A percentile compares a stretch with the other conserved stretches of the same genome.
These are phyloP conservation scores for Prenolepis imparis DNA, from an alignment of 2,888 invertebrate genomes.

Conservation along the genomic window DNA sequence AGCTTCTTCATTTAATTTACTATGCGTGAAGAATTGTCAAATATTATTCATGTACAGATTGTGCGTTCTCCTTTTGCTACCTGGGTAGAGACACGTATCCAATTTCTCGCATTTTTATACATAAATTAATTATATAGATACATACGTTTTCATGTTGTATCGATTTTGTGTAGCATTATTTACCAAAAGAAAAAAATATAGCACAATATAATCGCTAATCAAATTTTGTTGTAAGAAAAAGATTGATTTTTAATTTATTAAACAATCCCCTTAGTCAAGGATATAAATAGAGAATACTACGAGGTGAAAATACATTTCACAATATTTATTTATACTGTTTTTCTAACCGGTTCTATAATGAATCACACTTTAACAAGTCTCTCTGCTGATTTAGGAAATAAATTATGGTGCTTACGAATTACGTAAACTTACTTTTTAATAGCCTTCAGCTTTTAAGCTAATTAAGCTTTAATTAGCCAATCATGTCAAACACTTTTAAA, in stretches of 20 bases:
- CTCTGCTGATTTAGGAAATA: background rate
- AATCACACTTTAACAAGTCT: background rate
- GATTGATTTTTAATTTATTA: background rate
- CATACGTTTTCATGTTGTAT: background rate
- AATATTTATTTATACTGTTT: background rate
- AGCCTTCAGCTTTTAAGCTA: background rate
- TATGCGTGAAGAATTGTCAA: no score
- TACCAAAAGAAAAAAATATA: background rate
- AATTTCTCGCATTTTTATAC: background rate
- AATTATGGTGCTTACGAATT: background rate
- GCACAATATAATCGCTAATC: background rate
- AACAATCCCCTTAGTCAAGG: background rate
- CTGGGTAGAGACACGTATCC: no score
- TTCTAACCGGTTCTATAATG: background rate
- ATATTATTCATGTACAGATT: no score
- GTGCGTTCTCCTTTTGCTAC: no score
- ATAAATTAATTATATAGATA: background rate
- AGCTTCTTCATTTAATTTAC: no score
- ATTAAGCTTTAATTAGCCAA: background rate
- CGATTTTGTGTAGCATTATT: background rate
- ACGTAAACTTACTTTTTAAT: slow-evolving; percentile 1
- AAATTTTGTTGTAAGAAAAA: background rate
- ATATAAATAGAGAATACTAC: background rate
- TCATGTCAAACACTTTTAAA: background rate
- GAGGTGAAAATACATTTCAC: background rate